Base-by-base conservation (phyloP, 2,888 invertebrate genomes). In the Drosophila monieri region DNA sequence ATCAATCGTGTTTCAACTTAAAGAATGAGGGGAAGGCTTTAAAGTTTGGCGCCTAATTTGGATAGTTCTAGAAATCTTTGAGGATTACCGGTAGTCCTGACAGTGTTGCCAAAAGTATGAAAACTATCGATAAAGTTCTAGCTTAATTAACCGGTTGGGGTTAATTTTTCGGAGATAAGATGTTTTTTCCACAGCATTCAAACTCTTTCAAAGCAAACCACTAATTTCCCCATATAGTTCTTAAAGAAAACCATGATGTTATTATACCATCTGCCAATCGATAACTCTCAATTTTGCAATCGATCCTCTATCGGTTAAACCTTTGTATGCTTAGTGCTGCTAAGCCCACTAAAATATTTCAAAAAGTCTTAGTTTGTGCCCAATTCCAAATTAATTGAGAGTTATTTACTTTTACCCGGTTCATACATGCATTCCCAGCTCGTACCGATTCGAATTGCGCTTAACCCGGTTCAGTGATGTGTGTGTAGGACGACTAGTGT, bases 1-100 rank as follows among this genome's bases (percentile, higher is more conserved):
- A 58, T 35, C 55, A 23, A 8, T 1, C 30, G 43, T 27, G 15
- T 61, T 15, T 32, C 18, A 18, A 49, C 9, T 49, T 32, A 3
- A 35, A 6, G 12, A n/a, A n/a, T 18, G 18, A 10, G 39, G 3
- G 14, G n/a, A n/a, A 35, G 2, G n/a, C 2, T 2, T n/a, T 35
- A 6, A 2, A 35, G n/a, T 15, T 41, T 41, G 39, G 10, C 39
- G 39, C 18, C 39, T 3, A n/a, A 6, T n/a, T 35, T 35, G 35
- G 14, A 35, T n/a, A n/a, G 35, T 35, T 35, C 35, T 35, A 14
- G 35, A 35, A 35, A n/a, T 14, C 6, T 1, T n/a, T 2, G 5
- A 35, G 2, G n/a, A n/a, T 35, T 35, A 32, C 32, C 6, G 6
- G 14, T 35, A 6, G n/a, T 35, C 35, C 35, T 35, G 6, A 35